Evolutionary conservation across 2,113 vertebrate genomes (phyloP).

Genomic region (Anser cygnoides): DNA sequence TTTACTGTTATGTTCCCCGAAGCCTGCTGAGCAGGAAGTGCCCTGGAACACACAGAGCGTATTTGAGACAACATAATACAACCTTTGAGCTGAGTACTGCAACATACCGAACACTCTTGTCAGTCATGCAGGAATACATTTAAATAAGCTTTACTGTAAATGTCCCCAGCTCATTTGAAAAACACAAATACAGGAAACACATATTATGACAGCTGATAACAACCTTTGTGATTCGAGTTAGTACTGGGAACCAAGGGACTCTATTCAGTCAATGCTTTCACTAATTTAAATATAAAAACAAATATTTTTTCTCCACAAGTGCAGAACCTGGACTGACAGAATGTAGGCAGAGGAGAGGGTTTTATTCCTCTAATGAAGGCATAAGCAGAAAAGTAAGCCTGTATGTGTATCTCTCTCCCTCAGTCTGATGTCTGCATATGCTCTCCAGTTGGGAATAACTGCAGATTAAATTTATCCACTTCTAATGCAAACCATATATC

Average conservation of each 20-base stretch:
- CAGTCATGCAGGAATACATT: background rate
- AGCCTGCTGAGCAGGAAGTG: background rate
- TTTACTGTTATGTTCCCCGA: background rate
- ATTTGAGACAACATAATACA: background rate
- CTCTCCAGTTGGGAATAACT: background rate
- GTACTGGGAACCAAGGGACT: background rate
- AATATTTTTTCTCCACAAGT: background rate
- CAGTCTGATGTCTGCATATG: background rate
- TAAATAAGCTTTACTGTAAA: background rate
- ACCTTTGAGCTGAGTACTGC: background rate
- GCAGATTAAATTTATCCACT: background rate
- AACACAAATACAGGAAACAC: background rate
- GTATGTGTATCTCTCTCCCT: background rate
- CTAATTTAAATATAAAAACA: background rate
- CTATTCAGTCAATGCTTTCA: background rate
- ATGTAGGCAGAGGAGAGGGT: background rate
- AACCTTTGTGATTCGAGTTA: background rate
- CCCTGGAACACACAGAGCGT: background rate
- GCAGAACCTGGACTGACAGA: background rate
- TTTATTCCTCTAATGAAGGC: background rate
- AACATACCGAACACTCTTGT: background rate
- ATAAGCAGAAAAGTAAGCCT: background rate
- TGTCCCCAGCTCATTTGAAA: background rate
- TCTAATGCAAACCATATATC: background rate
- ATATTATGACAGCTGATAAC: background rate